phyloP scores from a whole-genome alignment of 2,797 vertebrate genomes.

The Myoxocephalus aenaeus region DNA sequence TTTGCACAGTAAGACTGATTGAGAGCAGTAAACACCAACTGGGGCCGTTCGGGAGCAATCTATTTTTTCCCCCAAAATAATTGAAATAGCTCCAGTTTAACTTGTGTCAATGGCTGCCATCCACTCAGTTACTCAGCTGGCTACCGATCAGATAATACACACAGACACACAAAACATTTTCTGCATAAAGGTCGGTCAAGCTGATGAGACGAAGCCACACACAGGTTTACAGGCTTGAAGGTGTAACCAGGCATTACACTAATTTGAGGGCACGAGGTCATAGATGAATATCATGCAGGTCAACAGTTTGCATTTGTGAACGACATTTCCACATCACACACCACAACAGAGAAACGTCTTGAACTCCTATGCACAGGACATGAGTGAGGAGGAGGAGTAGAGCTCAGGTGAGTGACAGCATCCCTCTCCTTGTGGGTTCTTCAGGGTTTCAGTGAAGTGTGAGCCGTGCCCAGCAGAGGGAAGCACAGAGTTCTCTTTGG shows the following conservation, averaged over 20 bases:
- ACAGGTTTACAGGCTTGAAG: not conserved
- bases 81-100: not conserved
- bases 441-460: not conserved
- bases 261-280: not conserved
- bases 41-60: not conserved
- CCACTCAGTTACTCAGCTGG: not conserved
- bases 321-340: not conserved
- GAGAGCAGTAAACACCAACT: not conserved
- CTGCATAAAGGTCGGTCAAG: not conserved
- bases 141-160: not conserved
- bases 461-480: constrained; percentile 58
- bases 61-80: not conserved
- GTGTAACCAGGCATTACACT: not conserved
- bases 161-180: not conserved
- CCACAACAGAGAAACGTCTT: not conserved
- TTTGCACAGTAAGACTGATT: not conserved
- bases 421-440: not conserved
- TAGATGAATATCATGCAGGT: not conserved
- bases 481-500: constrained; percentile 12
- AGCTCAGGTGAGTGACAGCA: not conserved
- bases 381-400: not conserved
- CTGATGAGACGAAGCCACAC: constrained; percentile 6
- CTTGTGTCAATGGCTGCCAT: not conserved
- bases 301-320: not conserved
- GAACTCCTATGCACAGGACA: not conserved